Base-by-base conservation (phyloP, 2,888 invertebrate genomes). In the Stratiomys singularior region DNA sequence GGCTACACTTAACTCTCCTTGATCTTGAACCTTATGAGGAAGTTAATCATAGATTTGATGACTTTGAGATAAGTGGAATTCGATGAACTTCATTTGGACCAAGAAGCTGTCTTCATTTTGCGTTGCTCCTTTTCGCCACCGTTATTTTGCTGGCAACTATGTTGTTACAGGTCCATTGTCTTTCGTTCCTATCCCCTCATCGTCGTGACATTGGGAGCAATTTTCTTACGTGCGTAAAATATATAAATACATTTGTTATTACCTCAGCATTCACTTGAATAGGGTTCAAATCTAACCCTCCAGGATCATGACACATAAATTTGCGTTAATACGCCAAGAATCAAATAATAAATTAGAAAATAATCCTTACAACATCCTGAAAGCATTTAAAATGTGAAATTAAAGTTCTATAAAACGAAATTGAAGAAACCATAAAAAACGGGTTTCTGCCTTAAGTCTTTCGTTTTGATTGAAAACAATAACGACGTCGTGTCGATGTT, bases 1-100 rank as follows among this genome's bases (percentile, higher is more conserved):
- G 46, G 47, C 47, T 47, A 69, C 69, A 15, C 27, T 69, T 5
- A 69, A 0, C 23, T 25, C 69, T 47, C 69, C 69, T 69, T 69
- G 69, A 69, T 69, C 69, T 69, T 69, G 69, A 69, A 47, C 69
- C 69, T 69, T 69, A 69, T 69, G 69, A 47, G 46, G 47, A 69
- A 69, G 47, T 21, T 69, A 30, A 37, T 37, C 69, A 47, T 13
- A 15, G 21, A 44, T 69, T 60, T 25, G 60, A 60, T 60, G 13
- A 23, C 25, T 25, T 60, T 25, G 23, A 60, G 60, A 60, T 60
- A 11, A 23, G 37, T 21, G 5, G 25, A 5, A 60, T 11, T 1
- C 25, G 60, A 23, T 25, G 25, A 60, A 25, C 60, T 60, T 60
- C 23, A 37, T 37, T 5, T 37, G 37, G 37, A 37, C 37, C 37